Evolutionary conservation across 2,113 vertebrate genomes (phyloP), one percentile per base, ranked within the genome.

Genomic region (Leptobrachium ailaonicum): DNA sequence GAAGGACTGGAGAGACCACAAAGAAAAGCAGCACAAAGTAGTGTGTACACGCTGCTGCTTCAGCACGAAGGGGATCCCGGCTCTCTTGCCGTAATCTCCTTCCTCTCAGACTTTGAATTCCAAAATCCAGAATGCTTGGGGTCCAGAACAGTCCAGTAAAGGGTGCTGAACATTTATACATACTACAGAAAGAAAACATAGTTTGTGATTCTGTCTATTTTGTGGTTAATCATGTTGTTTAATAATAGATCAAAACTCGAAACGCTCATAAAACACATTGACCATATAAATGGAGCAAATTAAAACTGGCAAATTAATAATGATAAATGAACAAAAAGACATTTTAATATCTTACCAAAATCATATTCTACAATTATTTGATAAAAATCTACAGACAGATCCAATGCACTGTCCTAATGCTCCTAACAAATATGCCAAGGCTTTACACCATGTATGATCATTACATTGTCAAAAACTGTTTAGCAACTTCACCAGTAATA

Each of bases 291-390:
- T 67, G 45, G 58, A 62, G 56, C 71, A 50, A 80, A 73, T 73
- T 67, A 66, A 67, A 64, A 80, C 8, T 67, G 50, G 67, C 71
- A 80, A 66, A 73, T 80, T 58, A 73, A 45, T 62, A 42, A 44
- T 40, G 71, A 54, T 63, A 66, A 73, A 67, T 67, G 78, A 67
- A 67, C 71, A 80, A 74, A 80, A 74, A 67, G 70, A 42, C 44
- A 44, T 73, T 73, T 79, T 66, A 50, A 47, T 10, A 47, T 70
- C 43, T 47, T 43, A 2, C 66, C 62, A 56, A 58, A 67, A 62
- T 73, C 42, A 73, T 80, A 73, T 58, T 58, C 71, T 73, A 54
- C 73, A 80, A 80, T 80, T 80, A 80, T 73, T 68, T 80, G 78
- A 80, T 80, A 80, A 58, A 60, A 73, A 80, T 80, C 78, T 80